These are phyloP conservation scores for Saxicola maurus DNA, from an alignment of 2,797 vertebrate genomes.

Conservation along the genomic window DNA sequence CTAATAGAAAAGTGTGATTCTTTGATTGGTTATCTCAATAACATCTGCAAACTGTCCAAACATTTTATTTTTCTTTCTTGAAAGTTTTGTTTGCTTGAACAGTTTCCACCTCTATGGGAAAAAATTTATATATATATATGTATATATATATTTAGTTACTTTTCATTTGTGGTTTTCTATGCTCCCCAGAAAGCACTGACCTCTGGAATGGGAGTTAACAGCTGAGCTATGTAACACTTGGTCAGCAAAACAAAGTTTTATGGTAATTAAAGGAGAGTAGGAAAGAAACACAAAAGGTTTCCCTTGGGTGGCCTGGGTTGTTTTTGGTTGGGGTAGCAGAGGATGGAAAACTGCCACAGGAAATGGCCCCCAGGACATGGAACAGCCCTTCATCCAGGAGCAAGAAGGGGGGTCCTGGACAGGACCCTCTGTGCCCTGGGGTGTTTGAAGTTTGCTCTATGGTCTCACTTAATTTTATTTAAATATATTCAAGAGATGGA, in stretches of 20 bases:
- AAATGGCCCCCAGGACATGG: neutral
- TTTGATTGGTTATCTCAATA: slow-evolving; percentile 20
- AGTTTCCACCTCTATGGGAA: neutral
- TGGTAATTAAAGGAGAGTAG: neutral
- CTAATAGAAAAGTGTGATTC: slow-evolving; percentile 52
- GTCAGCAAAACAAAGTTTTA: neutral
- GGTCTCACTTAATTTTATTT: neutral
- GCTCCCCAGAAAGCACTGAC: neutral
- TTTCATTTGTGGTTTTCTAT: neutral
- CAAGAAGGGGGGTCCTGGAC: accelerated
- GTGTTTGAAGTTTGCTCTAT: neutral
- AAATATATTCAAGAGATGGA: neutral
- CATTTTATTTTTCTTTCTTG: neutral
- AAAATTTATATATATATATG: neutral
- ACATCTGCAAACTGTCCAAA: neutral
- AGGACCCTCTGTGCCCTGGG: accelerated
- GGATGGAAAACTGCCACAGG: neutral
- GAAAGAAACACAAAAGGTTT: neutral
- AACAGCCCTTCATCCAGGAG: neutral
- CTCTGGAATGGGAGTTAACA: neutral
- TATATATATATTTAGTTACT: neutral
- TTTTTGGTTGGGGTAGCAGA: neutral
- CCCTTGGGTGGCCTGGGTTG: neutral
- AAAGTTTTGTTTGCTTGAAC: slow-evolving; percentile 14
- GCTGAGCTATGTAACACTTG: neutral